These are phyloP conservation scores for Hydropsyche tenuis DNA, from an alignment of 1,140 invertebrate genomes.

Conservation along the genomic window DNA sequence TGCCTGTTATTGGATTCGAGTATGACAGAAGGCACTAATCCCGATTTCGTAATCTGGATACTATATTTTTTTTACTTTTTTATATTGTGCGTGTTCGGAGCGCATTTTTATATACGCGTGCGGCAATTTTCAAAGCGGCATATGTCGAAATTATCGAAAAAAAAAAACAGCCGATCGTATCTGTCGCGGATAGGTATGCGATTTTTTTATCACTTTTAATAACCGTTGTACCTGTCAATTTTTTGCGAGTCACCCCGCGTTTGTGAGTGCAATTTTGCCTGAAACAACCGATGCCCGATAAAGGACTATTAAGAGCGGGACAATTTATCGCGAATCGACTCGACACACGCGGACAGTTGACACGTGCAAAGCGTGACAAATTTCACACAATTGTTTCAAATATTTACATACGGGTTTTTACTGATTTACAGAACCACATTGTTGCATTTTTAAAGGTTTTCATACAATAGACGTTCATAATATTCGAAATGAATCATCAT, in stretches of 20 bases:
- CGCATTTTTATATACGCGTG: background rate
- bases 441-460: too few species aligned
- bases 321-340: too few species aligned
- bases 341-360: background rate
- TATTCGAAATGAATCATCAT: too few species aligned
- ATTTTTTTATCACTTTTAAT: too few species aligned
- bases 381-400: slow-evolving; percentile 5
- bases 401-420: too few species aligned
- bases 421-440: too few species aligned
- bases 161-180: background rate
- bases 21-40: slow-evolving; percentile 34
- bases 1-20: slow-evolving; percentile 47
- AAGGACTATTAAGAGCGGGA: background rate
- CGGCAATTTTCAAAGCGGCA: background rate
- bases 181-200: background rate
- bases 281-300: background rate
- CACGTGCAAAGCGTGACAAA: slow-evolving; percentile 8
- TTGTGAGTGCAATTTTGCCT: background rate
- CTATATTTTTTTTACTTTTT: too few species aligned
- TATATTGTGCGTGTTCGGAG: slow-evolving; percentile 24
- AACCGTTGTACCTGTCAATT: too few species aligned
- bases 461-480: too few species aligned
- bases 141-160: background rate
- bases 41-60: too few species aligned
- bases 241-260: too few species aligned